phyloP scores from a whole-genome alignment of 1,140 invertebrate species.

The Drosophila setifemur region DNA sequence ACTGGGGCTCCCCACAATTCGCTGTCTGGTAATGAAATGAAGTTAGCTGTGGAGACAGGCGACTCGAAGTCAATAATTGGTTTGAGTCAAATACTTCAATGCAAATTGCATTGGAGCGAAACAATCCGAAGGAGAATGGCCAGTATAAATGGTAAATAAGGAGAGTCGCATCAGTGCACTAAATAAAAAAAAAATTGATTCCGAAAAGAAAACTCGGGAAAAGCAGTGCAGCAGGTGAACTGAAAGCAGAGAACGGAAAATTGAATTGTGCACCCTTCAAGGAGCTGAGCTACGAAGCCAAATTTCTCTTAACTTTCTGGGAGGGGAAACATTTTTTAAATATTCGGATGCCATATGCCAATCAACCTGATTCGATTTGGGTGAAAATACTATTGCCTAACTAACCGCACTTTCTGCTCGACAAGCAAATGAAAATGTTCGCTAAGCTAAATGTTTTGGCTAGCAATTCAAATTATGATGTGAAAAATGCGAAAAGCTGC shows the following conservation, averaged over 20 bases:
- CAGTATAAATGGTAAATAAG: conserved; percentile 31
- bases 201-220: neutral
- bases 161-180: conserved; percentile 25
- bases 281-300: neutral
- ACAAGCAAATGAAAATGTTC: neutral
- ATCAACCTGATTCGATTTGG: neutral
- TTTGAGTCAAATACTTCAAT: conserved; percentile 7
- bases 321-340: too few species aligned
- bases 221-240: conserved; percentile 31
- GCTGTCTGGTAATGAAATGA: too few species aligned
- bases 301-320: too few species aligned
- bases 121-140: neutral
- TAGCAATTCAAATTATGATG: conserved; percentile 41
- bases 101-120: conserved; percentile 1
- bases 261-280: neutral
- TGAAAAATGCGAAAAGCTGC: conserved; percentile 34
- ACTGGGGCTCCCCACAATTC: neutral
- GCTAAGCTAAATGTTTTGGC: neutral
- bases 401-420: conserved; percentile 3
- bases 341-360: too few species aligned
- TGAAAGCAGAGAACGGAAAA: conserved; percentile 15
- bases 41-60: neutral
- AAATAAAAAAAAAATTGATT: conserved; percentile 42
- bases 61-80: conserved; percentile 13
- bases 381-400: conserved; percentile 2